Conservation (phyloP, 2,888 invertebrate genomes). For the Dyspetes luteomarginatus region DNA sequence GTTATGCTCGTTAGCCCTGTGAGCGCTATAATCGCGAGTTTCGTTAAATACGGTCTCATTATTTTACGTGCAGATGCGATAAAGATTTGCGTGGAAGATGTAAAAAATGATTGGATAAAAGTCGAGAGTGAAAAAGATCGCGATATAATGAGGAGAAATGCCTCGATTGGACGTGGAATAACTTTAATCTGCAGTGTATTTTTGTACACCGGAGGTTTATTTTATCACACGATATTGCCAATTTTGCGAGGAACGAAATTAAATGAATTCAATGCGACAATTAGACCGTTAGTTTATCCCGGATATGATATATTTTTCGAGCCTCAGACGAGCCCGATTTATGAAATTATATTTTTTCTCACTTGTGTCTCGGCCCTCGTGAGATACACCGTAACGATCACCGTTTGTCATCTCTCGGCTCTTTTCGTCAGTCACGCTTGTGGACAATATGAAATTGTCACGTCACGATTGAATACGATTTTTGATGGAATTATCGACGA, state of each 20-base stretch:
- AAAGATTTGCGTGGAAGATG: constrained; percentile 67
- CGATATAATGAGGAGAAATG: constrained; percentile 55
- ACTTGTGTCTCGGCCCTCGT: constrained; percentile 65
- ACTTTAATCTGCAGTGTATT: constrained; percentile 66
- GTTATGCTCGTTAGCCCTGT: constrained; percentile 36
- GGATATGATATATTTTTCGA: constrained; percentile 71
- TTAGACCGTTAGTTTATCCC: constrained; percentile 72
- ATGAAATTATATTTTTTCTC: constrained; percentile 67
- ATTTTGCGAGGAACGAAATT: constrained; percentile 50
- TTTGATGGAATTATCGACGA: constrained; percentile 53
- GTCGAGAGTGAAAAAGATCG: constrained; percentile 50
- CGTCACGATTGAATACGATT: constrained; percentile 64
- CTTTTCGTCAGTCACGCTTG: constrained; percentile 70
- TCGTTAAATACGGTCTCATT: constrained; percentile 35
- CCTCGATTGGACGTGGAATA: constrained; percentile 49
- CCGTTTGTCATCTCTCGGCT: constrained; percentile 67
- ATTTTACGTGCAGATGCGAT: constrained; percentile 23
- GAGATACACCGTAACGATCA: constrained; percentile 56
- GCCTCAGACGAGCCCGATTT: constrained; percentile 65
- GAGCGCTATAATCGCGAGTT: neutral
- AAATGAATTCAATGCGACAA: constrained; percentile 66
- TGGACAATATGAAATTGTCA: constrained; percentile 71
- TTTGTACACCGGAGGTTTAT: constrained; percentile 61
- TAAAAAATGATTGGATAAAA: constrained; percentile 73
- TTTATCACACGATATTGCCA: constrained; percentile 57